These are phyloP conservation scores for Diuraphis noxia DNA, from an alignment of 1,140 invertebrate genomes.

Conservation along the genomic window DNA sequence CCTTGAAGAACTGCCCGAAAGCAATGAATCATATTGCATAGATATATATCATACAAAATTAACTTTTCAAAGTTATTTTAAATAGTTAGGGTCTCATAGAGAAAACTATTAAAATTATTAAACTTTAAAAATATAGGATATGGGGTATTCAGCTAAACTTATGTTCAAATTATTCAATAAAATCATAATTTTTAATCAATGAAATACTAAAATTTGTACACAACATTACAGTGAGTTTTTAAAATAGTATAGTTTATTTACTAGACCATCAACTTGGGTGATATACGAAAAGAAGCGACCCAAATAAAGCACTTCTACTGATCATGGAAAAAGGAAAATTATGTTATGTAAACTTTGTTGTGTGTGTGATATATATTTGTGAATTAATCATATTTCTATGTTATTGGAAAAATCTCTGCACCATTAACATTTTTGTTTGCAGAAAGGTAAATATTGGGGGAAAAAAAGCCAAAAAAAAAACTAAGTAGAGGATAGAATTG, in stretches of 20 bases:
- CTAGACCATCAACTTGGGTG: neutral
- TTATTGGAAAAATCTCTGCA: neutral
- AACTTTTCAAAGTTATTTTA: neutral
- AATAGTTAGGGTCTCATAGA: too few relatives aligned
- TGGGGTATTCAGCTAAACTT: neutral
- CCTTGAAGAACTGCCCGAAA: neutral
- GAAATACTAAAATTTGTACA: neutral
- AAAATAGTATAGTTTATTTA: neutral
- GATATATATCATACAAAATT: neutral
- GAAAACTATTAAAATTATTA: neutral
- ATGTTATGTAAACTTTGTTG: neutral
- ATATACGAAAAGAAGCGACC: neutral
- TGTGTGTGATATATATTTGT: too few relatives aligned
- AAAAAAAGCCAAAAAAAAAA: neutral
- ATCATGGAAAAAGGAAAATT: neutral
- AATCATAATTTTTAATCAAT: neutral
- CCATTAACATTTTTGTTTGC: neutral
- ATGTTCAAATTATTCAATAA: neutral
- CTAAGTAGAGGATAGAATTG: neutral
- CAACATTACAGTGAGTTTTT: neutral
- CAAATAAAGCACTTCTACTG: neutral
- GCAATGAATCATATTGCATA: neutral
- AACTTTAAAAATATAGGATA: neutral
- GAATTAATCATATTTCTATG: neutral
- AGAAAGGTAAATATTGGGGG: too few relatives aligned